A percentile compares a stretch with the other conserved stretches of the same genome.
Conservation (phyloP, 2,888 invertebrate genomes). For the Dasysyrphus albostriatus region DNA sequence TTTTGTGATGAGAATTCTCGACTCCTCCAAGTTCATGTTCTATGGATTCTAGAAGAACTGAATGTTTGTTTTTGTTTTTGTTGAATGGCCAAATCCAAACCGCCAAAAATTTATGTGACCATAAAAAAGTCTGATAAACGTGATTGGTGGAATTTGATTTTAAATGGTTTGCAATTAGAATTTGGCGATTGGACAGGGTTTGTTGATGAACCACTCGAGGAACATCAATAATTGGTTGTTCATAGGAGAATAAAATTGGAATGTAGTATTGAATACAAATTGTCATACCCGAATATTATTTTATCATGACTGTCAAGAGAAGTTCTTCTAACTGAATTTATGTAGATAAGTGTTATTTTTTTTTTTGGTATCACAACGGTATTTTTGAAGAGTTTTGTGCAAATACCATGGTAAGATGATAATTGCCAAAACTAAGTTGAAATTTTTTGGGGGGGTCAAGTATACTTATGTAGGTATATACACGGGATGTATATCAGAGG, state of each 20-base stretch:
- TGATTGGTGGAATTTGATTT: slow-evolving; percentile 67
- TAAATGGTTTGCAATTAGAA: slow-evolving; percentile 68
- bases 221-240: slow-evolving; percentile 61
- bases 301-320: too few species aligned
- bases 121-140: slow-evolving; percentile 68
- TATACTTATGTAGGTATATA: too few species aligned
- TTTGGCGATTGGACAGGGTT: slow-evolving; percentile 50
- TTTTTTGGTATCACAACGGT: too few species aligned
- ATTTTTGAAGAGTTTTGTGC: too few species aligned
- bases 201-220: slow-evolving; percentile 53
- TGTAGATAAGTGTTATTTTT: too few species aligned
- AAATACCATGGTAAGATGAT: too few species aligned
- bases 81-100: slow-evolving; percentile 40
- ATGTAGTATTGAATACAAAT: slow-evolving; percentile 48
- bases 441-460: too few species aligned
- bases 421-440: too few species aligned
- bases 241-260: slow-evolving; percentile 53
- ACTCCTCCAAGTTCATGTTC: not conserved
- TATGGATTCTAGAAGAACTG: slow-evolving; percentile 46
- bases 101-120: slow-evolving; percentile 61
- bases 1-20: slow-evolving; percentile 51
- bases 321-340: too few species aligned
- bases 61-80: slow-evolving; percentile 44
- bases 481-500: too few species aligned
- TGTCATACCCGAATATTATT: not conserved